Base-by-base conservation (phyloP, 2,888 invertebrate species). In the Horisme vitalbata region DNA sequence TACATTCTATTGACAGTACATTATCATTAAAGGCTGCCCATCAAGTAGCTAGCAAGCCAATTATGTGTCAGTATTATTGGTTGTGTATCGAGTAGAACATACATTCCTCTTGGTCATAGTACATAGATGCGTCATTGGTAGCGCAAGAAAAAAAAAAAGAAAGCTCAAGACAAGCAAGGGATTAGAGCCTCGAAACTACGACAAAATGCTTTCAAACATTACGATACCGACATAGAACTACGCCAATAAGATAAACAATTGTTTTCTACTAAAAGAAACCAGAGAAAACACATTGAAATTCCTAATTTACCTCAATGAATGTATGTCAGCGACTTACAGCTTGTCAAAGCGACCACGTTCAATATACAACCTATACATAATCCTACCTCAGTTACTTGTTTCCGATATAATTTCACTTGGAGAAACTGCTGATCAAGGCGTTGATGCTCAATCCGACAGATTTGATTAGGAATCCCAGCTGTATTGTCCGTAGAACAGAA, bases 331-430 rank as follows among this genome's bases (percentile, higher is more conserved):
- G 67, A 71, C 71, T 68, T 70, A 71, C 70, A 64, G 76, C 72
- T 76, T 83, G 84, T 83, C 84, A 83, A 75, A 77, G 61, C 69
- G 75, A 87, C 87, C 88, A 88, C 86, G 86, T 86, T 87, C 83
- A 80, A 74, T 76, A 76, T 73, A 82, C 83, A 86, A 85, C 83
- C 83, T 85, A 77, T 84, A 84, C 81, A 81, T 82, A 77, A 69
- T 63, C 65, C 63, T 49, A 54, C 59, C 45, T 63, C 60, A 60
- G 57, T 71, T 65, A 73, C 69, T 66, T 65, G 63, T 61, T 71
- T 69, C 59, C 51, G 60, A 46, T n/a, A 46, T 49, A 54, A 67
- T 63, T 67, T 60, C 62, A 71, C 70, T 65, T 41, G 26, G 54
- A 68, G 32, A 61, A 66, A 58, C 63, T 60, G 57, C 38, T 36